Conservation (phyloP, 2,113 vertebrate genomes). For the Channa argus region DNA sequence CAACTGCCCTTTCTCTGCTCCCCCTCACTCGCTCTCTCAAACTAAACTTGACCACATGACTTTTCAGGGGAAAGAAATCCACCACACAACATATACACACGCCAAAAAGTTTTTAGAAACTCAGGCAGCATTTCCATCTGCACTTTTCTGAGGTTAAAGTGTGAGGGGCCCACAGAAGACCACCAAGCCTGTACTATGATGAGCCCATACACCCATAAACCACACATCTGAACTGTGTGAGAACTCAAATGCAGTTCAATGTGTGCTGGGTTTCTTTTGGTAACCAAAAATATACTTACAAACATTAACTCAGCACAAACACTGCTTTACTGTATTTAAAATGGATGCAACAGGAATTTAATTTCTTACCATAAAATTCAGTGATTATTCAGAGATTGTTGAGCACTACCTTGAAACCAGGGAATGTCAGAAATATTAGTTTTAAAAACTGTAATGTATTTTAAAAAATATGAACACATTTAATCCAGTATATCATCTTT, state of each 20-base stretch:
- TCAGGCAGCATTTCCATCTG: slow-evolving; percentile 49
- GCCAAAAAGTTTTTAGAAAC: slow-evolving; percentile 31
- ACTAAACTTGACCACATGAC: slow-evolving; percentile 75
- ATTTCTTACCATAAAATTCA: too few species aligned
- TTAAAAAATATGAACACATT: too few species aligned
- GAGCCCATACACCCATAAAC: slow-evolving; percentile 58
- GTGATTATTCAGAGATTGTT: too few species aligned
- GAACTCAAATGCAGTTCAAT: slow-evolving; percentile 26
- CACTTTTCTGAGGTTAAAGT: slow-evolving; percentile 68
- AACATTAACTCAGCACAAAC: background rate
- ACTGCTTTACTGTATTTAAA: too few species aligned
- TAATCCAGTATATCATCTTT: too few species aligned
- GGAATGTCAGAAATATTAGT: too few species aligned
- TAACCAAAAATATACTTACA: slow-evolving; percentile 30
- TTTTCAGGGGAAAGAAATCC: slow-evolving; percentile 32
- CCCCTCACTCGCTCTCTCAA: slow-evolving; percentile 44
- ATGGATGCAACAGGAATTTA: too few species aligned
- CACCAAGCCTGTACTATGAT: slow-evolving; percentile 42
- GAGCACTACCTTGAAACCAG: too few species aligned
- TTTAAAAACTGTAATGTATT: too few species aligned
- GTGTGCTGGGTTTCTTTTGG: background rate
- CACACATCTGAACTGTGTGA: slow-evolving; percentile 62
- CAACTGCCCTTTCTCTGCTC: slow-evolving; percentile 2
- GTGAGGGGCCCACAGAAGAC: slow-evolving; percentile 68
- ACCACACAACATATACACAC: slow-evolving; percentile 13